Evolutionary conservation across 2,113 vertebrate genomes (phyloP).

Genomic region (Riparia riparia): DNA sequence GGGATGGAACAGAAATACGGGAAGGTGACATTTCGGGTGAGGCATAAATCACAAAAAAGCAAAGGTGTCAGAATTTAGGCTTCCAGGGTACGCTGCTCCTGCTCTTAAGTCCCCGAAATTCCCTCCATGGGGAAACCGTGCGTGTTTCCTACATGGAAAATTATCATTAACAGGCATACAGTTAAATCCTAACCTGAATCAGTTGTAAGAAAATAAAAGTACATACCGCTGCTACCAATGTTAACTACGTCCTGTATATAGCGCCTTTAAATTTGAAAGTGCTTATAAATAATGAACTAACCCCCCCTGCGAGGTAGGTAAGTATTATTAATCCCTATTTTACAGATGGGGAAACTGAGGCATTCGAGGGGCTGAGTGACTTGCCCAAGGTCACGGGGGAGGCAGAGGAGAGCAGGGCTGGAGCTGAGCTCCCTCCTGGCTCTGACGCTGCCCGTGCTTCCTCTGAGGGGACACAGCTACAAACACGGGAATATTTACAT

Average conservation of each 20-base stretch:
- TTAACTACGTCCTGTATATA: slow-evolving; percentile 25
- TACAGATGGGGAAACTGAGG: slow-evolving; percentile 72
- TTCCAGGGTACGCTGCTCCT: background rate
- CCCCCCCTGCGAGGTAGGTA: slow-evolving; percentile 66
- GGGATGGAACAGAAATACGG: slow-evolving; percentile 3
- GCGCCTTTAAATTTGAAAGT: slow-evolving; percentile 58
- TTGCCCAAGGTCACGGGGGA: slow-evolving; percentile 63
- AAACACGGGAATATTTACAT: background rate
- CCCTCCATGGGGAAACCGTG: slow-evolving; percentile 24
- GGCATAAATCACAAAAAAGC: slow-evolving; percentile 24
- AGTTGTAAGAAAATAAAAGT: slow-evolving; percentile 52
- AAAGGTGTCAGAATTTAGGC: slow-evolving; percentile 11
- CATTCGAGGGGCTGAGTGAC: slow-evolving; percentile 27
- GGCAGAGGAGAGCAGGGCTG: background rate
- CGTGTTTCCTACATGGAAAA: slow-evolving; percentile 51
- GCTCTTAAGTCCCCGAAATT: slow-evolving; percentile 15
- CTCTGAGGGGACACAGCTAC: background rate
- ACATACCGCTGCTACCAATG: background rate
- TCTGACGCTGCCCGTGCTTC: background rate
- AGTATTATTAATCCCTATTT: slow-evolving; percentile 66
- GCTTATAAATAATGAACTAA: slow-evolving; percentile 49
- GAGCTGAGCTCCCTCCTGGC: background rate
- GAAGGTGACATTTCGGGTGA: background rate
- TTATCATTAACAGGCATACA: background rate
- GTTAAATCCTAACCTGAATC: slow-evolving; percentile 42